phyloP scores from a whole-genome alignment of 2,888 invertebrate species.

The Cheilosia scutellata region DNA sequence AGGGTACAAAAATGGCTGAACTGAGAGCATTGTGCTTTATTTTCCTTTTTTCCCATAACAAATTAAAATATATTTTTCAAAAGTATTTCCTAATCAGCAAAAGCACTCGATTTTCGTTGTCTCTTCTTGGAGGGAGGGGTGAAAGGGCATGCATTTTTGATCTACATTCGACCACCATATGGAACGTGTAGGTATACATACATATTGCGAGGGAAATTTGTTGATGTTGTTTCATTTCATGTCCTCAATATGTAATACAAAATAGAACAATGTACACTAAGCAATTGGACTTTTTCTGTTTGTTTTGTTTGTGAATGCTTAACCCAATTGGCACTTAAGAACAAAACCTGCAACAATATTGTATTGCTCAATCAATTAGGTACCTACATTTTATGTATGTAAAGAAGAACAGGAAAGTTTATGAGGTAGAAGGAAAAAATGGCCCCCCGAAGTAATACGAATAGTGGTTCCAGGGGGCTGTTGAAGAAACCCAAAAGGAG shows the following conservation, averaged over 20 bases:
- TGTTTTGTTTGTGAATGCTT: background rate
- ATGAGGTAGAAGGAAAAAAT: too few species aligned
- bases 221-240: background rate
- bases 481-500: too few species aligned
- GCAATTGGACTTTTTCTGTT: constrained; percentile 12
- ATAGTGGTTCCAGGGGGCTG: too few species aligned
- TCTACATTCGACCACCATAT: constrained; percentile 28
- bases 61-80: background rate
- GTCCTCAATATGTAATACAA: constrained; percentile 25
- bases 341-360: too few species aligned
- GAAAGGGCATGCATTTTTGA: background rate
- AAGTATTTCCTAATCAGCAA: constrained; percentile 18
- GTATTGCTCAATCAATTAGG: too few species aligned
- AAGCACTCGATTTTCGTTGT: background rate
- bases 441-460: too few species aligned
- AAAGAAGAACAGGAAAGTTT: too few species aligned
- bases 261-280: constrained; percentile 5
- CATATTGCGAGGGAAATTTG: background rate
- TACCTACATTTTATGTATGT: too few species aligned
- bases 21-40: constrained; percentile 30
- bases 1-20: background rate
- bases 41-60: background rate
- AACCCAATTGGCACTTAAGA: constrained; percentile 13
- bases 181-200: background rate
- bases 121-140: background rate